Conservation (phyloP, 2,113 vertebrate genomes). For the Lophotis ruficrista region DNA sequence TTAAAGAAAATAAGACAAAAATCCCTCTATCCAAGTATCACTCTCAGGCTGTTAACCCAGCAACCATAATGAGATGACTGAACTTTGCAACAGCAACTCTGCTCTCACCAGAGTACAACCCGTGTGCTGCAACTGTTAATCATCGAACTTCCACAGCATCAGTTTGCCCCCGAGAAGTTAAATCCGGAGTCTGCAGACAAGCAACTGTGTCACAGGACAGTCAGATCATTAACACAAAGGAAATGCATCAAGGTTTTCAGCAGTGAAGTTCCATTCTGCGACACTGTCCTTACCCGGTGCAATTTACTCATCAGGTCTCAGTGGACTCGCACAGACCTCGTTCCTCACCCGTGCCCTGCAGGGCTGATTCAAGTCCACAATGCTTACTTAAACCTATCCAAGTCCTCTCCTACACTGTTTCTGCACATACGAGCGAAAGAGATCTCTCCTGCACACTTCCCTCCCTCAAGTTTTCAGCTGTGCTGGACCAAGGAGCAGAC, state of each 20-base stretch:
- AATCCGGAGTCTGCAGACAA: not conserved
- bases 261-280: not conserved
- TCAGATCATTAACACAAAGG: not conserved
- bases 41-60: not conserved
- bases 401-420: not conserved
- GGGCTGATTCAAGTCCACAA: not conserved
- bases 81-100: not conserved
- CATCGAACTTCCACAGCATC: not conserved
- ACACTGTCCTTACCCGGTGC: rapidly evolving
- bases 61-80: not conserved
- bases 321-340: not conserved
- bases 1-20: not conserved
- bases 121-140: not conserved
- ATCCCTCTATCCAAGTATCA: not conserved
- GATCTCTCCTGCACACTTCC: not conserved
- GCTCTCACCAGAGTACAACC: not conserved
- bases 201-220: not conserved
- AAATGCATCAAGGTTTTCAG: not conserved
- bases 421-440: rapidly evolving
- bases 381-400: not conserved
- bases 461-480: not conserved
- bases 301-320: not conserved
- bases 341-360: not conserved
- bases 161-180: not conserved
- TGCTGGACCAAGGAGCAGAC: not conserved